Conservation (phyloP, 1,140 invertebrate species). For the Zaprionus vittiger region DNA sequence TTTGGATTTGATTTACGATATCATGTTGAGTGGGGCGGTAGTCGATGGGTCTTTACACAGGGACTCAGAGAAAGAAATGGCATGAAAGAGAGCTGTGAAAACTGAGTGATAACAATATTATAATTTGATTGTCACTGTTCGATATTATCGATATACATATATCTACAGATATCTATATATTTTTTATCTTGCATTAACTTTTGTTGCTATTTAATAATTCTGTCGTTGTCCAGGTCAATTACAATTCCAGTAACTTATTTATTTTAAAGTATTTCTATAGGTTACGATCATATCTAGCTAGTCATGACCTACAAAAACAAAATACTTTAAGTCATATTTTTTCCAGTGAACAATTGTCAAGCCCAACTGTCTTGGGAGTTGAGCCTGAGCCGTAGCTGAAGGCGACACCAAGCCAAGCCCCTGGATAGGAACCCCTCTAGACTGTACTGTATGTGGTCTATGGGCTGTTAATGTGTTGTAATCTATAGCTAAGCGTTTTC, state of each 20-base stretch:
- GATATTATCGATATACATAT: background rate
- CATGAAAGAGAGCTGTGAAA: background rate
- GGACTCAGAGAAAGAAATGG: background rate
- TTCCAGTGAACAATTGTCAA: constrained; percentile 15
- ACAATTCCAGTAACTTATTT: too few species aligned
- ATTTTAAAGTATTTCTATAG: background rate
- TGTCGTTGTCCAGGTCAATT: too few species aligned
- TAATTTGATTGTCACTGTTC: background rate
- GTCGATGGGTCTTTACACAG: too few species aligned
- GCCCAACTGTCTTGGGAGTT: constrained; percentile 26
- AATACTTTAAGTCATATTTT: constrained; percentile 2
- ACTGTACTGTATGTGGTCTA: background rate
- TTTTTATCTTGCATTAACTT: background rate
- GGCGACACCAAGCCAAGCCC: constrained; percentile 35
- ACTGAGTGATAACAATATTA: background rate
- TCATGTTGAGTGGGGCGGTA: background rate
- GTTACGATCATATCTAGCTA: background rate
- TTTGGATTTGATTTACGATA: constrained; percentile 41
- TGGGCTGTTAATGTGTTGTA: constrained; percentile 69
- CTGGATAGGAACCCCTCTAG: constrained; percentile 19
- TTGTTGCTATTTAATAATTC: too few species aligned
- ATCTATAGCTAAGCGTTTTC: constrained; percentile 71
- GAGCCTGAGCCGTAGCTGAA: constrained; percentile 6
- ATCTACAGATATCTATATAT: background rate
- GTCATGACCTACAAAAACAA: constrained; percentile 6